phyloP scores from a whole-genome alignment of 2,113 vertebrate genomes.

The Ciconia stormi region DNA sequence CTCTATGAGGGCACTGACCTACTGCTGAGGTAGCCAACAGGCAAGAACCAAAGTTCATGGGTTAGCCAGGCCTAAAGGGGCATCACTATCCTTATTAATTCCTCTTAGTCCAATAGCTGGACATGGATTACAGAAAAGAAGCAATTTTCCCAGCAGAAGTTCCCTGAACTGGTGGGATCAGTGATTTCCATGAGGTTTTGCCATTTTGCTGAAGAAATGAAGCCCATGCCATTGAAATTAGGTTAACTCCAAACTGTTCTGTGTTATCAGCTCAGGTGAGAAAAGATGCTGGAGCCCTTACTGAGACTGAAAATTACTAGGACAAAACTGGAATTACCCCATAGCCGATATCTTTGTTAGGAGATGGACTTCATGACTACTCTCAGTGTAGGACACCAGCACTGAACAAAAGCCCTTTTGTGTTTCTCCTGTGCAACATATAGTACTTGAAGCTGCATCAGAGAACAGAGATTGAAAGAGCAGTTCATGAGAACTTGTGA shows the following conservation, averaged over 20 bases:
- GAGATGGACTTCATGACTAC: background rate
- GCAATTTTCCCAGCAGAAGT: background rate
- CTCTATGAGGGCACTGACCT: background rate
- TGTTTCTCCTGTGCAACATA: background rate
- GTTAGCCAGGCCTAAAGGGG: background rate
- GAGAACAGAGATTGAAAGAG: background rate
- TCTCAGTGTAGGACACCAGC: background rate
- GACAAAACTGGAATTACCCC: background rate
- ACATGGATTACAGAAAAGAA: background rate
- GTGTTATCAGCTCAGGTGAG: background rate
- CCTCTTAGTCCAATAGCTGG: background rate
- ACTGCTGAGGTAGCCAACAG: background rate
- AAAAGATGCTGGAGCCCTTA: background rate
- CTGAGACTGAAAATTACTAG: background rate
- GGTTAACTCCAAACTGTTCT: background rate
- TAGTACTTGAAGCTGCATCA: background rate
- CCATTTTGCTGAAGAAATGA: background rate
- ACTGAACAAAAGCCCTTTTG: background rate
- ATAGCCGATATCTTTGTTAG: accelerated
- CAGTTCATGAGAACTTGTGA: background rate
- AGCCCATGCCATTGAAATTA: background rate
- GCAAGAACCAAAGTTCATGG: background rate
- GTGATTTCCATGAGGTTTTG: background rate
- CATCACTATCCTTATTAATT: background rate
- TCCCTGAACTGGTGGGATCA: background rate